Base-by-base conservation (phyloP, 2,888 invertebrate genomes). In the Teleogryllus oceanicus region DNA sequence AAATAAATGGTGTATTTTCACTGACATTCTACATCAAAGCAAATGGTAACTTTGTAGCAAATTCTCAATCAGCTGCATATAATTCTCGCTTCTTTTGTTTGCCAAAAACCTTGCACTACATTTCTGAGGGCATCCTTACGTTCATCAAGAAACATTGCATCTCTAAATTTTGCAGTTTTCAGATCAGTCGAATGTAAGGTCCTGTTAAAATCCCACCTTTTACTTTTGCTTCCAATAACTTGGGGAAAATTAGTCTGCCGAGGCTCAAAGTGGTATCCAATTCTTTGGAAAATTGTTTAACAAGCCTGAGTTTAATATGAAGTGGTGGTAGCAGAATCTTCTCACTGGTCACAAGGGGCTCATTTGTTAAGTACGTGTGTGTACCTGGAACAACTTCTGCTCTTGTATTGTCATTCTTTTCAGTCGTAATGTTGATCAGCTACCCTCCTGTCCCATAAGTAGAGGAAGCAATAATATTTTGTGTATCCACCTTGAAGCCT, bases 81-180 rank as follows among this genome's bases (percentile, higher is more conserved):
- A 78, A 78, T 74, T 78, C 37, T 78, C 78, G 74, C 49, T 78
- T 78, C 78, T 21, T 18, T 18, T 74, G 21, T 78, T 78, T n/a
- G 74, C 49, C 49, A 78, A 78, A 78, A 78, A n/a, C 10, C 16
- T 74, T 78, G 24, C 78, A 78, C 74, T 78, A 62, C 24, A 37
- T 24, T 78, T 78, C 24, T 78, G 62, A 74, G 24, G 2, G 74
- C 78, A 24, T 37, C 74, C 2, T 13, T 78, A 8, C 74, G 78
- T 74, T 74, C 78, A 74, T 78, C 62, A 78, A 78, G 78, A 78
- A 37, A 2, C 74, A 78, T 74, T 24, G 11, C 78, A 62, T 21
- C 21, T 78, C 24, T 37, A 78, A 78, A 37, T 1, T 2, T 3
- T 37, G 24, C 24, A 37, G 24, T 4, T 37, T 37, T 2, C 24